Base-by-base conservation (phyloP, 2,113 vertebrate species). In the Chaetodon auriga region DNA sequence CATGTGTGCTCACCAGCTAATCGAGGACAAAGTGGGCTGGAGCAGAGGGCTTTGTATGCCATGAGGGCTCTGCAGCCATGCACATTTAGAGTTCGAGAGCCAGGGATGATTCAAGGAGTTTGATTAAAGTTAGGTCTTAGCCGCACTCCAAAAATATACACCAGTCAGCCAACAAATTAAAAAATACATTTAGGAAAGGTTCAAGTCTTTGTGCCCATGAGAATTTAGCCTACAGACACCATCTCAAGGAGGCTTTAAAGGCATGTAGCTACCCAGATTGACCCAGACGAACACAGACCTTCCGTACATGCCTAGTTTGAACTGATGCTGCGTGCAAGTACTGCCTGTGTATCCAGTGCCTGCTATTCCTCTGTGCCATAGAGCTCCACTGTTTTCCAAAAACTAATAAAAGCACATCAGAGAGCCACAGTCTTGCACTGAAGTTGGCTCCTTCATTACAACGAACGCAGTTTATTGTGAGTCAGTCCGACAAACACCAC, bases 1-100 rank as follows among this genome's bases (percentile, higher is more conserved):
- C 2, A n/a, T 75, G 70, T 57, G 48, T 8, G 63, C 43, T 85
- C 78, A 43, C 49, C 66, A 57, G 86, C 62, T 82, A 82, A 86
- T 81, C 18, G 13, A 66, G 68, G 88, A 68, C 69, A 85, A 79
- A 85, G 68, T 12, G 23, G 61, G 73, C 61, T 55, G 69, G 76
- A 68, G 69, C 53, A 7, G 66, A 57, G 45, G 64, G 49, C 68
- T 77, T 51, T 83, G 78, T 65, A 16, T 53, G 72, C 61, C 57
- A 43, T 2, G 21, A 61, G 60, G 21, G 61, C 64, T 75, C 71
- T 71, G 41, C 57, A 55, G 53, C 51, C 60, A 66, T 5, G 51
- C 30, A 35, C 62, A 66, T 68, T 63, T 58, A 60, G 49, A 73
- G 35, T 72, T 62, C 36, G 19, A 41, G 30, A 65, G 69, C 15